Percentiles rank a stretch among this genome's conserved stretches.
Conservation (phyloP, 2,888 invertebrate species). For the Muschampia plurimacula region DNA sequence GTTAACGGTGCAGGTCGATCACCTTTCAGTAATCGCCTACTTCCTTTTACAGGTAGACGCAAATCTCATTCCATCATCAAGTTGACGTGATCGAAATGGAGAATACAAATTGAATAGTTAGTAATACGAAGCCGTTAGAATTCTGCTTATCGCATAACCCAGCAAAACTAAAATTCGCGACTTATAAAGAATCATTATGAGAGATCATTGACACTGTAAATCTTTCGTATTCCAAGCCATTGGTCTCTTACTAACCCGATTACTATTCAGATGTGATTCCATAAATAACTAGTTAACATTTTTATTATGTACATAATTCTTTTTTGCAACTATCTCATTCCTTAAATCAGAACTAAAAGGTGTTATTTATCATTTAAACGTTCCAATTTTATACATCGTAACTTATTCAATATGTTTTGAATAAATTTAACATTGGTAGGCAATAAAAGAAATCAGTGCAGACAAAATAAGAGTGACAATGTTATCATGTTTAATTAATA, state of each 20-base stretch:
- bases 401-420: neutral
- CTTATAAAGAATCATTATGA: slow-evolving; percentile 30
- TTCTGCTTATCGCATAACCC: slow-evolving; percentile 22
- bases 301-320: slow-evolving; percentile 39
- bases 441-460: neutral
- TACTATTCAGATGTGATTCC: slow-evolving; percentile 26
- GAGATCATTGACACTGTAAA: slow-evolving; percentile 59
- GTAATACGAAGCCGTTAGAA: slow-evolving; percentile 43
- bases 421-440: neutral
- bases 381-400: neutral
- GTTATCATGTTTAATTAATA: too few species aligned
- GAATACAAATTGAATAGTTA: slow-evolving; percentile 52
- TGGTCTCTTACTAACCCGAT: slow-evolving; percentile 31
- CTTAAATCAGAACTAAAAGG: slow-evolving; percentile 8
- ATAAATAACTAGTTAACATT: slow-evolving; percentile 38
- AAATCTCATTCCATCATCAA: slow-evolving; percentile 64
- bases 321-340: slow-evolving; percentile 21
- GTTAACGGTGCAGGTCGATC: slow-evolving; percentile 80
- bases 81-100: slow-evolving; percentile 72
- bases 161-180: slow-evolving; percentile 31
- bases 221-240: slow-evolving; percentile 24
- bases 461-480: neutral
- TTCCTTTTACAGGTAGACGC: slow-evolving; percentile 75
- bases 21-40: slow-evolving; percentile 81
- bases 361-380: slow-evolving; percentile 18